Evolutionary conservation across 2,797 vertebrate species (phyloP).

Genomic region (Okamejei kenojei): DNA sequence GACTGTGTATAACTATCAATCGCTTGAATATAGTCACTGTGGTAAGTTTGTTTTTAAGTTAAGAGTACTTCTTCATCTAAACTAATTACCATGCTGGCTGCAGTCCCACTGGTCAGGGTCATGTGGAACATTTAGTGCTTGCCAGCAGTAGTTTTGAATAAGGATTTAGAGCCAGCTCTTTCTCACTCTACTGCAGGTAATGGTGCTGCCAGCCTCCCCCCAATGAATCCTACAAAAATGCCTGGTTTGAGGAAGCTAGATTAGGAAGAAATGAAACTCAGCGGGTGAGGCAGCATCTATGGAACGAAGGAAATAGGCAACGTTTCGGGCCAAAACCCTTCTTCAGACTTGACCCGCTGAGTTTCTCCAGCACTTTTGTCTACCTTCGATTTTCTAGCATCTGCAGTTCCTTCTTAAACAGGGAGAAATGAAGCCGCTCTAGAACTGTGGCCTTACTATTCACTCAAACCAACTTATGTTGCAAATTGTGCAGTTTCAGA

Average conservation of each 20-base stretch:
- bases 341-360: too few relatives aligned
- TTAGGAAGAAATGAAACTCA: neutral
- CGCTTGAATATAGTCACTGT: neutral
- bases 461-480: neutral
- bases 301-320: too few relatives aligned
- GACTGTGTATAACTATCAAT: neutral
- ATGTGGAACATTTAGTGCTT: neutral
- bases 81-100: neutral
- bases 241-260: neutral
- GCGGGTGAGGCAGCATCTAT: too few relatives aligned
- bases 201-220: neutral
- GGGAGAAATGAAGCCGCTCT: neutral
- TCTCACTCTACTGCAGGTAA: neutral
- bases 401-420: too few relatives aligned
- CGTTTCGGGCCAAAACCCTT: too few relatives aligned
- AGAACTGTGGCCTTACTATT: neutral
- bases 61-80: neutral
- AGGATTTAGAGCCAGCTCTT: neutral
- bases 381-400: too few relatives aligned
- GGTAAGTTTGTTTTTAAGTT: conserved; percentile 5
- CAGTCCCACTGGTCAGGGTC: neutral
- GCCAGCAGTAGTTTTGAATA: neutral
- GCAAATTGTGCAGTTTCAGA: neutral
- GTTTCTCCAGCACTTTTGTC: too few relatives aligned
- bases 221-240: neutral